Conservation (phyloP, 2,888 invertebrate genomes). For the Stenurella melanura region DNA sequence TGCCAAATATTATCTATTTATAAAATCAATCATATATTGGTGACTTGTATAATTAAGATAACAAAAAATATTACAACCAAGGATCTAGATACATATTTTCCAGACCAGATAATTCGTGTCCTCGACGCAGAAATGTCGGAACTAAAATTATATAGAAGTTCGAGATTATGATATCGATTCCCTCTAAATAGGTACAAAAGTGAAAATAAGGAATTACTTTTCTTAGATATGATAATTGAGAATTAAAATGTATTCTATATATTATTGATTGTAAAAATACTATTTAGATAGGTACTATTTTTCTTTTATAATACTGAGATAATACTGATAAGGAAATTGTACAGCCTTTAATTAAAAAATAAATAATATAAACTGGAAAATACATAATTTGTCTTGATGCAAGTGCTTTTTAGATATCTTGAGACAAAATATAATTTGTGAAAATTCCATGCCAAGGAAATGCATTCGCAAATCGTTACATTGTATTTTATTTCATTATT, state of each 20-base stretch:
- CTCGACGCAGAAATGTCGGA: no score
- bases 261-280: background rate
- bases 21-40: no score
- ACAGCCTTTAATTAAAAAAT: background rate
- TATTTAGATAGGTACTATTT: background rate
- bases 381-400: background rate
- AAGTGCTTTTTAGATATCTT: background rate
- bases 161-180: background rate
- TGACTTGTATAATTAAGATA: no score
- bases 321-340: constrained; percentile 6
- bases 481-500: no score
- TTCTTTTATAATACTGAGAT: constrained; percentile 1
- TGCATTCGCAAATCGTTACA: no score
- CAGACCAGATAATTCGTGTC: no score
- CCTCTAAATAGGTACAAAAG: background rate
- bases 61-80: no score
- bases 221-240: background rate
- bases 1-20: no score
- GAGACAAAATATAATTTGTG: background rate
- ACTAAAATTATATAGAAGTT: background rate
- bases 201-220: background rate
- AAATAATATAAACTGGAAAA: background rate
- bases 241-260: background rate
- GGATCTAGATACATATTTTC: no score
- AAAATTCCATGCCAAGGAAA: background rate